A percentile compares a stretch with the other conserved stretches of the same genome.
These are phyloP conservation scores for Encarsia formosa DNA, from an alignment of 2,888 invertebrate species.

Conservation along the genomic window DNA sequence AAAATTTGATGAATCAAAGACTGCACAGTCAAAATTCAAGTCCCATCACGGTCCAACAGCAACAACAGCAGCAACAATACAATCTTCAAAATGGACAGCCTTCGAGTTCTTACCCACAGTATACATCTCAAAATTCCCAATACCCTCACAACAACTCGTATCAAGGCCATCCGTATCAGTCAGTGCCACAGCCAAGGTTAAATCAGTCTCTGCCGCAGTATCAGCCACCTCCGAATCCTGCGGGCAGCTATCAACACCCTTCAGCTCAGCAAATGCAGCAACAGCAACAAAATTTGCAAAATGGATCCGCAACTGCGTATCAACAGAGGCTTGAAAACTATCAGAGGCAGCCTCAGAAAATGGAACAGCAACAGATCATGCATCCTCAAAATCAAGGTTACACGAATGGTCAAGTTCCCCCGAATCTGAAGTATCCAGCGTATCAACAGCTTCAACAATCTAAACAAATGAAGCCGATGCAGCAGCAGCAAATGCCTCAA, in stretches of 20 bases:
- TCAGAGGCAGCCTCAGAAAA: constrained; percentile 51
- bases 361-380: constrained; percentile 44
- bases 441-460: constrained; percentile 64
- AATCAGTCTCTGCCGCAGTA: constrained; percentile 49
- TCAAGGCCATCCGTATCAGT: constrained; percentile 41
- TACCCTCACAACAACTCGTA: constrained; percentile 36
- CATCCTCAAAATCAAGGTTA: constrained; percentile 42
- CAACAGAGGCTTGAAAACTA: constrained; percentile 36
- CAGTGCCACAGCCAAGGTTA: constrained; percentile 36
- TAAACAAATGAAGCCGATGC: constrained; percentile 58
- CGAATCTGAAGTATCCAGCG: constrained; percentile 53
- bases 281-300: constrained; percentile 31
- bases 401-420: constrained; percentile 44
- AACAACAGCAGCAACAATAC: constrained; percentile 35
- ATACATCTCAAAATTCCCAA: constrained; percentile 35
- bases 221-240: constrained; percentile 49
- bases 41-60: constrained; percentile 42
- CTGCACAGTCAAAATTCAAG: constrained; percentile 42
- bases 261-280: constrained; percentile 41
- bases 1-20: constrained; percentile 39
- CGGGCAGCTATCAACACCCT: constrained; percentile 40
- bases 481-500: constrained; percentile 44
- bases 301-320: constrained; percentile 29
- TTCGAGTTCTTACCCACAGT: constrained; percentile 43
- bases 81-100: constrained; percentile 38